Evolutionary conservation across 1,140 invertebrate genomes (phyloP).

Genomic region (Probaryconus sp.): DNA sequence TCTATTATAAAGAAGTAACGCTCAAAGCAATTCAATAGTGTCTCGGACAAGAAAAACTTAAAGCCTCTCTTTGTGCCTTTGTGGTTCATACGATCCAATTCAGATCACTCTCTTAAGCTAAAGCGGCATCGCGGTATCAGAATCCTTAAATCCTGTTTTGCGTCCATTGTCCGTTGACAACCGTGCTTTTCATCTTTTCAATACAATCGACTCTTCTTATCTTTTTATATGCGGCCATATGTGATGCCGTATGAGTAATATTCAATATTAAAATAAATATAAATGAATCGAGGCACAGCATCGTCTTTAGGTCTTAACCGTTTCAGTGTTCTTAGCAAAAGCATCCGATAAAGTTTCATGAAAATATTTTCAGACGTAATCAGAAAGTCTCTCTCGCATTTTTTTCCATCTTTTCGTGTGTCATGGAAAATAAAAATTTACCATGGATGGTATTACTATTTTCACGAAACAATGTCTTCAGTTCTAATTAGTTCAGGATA

Average conservation of each 20-base stretch:
- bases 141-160: conserved; percentile 70
- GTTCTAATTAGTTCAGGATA: too few species aligned
- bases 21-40: conserved; percentile 52
- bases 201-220: conserved; percentile 10
- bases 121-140: conserved; percentile 44
- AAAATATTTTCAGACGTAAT: too few species aligned
- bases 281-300: too few species aligned
- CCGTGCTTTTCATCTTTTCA: conserved; percentile 30
- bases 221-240: conserved; percentile 6
- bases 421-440: too few species aligned
- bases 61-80: conserved; percentile 63
- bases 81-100: conserved; percentile 71
- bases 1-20: conserved; percentile 35
- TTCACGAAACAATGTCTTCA: too few species aligned
- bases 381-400: too few species aligned
- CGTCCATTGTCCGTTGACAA: conserved; percentile 26
- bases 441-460: too few species aligned
- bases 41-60: conserved; percentile 55
- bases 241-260: background rate
- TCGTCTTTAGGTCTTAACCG: too few species aligned
- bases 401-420: too few species aligned
- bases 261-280: conserved; percentile 3
- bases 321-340: too few species aligned
- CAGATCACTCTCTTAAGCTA: conserved; percentile 41
- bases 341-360: too few species aligned